A percentile compares a stretch with the other conserved stretches of the same genome.
These are phyloP conservation scores for Percopsis transmontana DNA, from an alignment of 2,113 vertebrate species.

Conservation along the genomic window DNA sequence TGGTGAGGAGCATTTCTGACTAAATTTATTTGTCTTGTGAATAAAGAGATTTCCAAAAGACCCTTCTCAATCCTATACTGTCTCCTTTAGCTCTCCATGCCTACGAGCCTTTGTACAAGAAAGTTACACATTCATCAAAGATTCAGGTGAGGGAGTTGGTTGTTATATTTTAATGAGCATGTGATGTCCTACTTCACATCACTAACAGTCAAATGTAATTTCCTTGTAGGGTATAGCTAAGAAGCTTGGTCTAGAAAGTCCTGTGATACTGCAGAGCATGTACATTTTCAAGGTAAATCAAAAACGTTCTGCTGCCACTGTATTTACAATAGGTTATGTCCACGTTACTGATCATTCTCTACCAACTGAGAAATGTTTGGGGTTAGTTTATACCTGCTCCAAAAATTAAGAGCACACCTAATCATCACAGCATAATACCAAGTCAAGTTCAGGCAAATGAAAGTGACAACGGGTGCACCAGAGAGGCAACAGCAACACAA, in stretches of 20 bases:
- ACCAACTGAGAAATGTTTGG: background rate
- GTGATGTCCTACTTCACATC: background rate
- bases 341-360: background rate
- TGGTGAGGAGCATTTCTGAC: slow-evolving; percentile 72
- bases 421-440: too few relatives aligned
- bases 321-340: background rate
- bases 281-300: slow-evolving; percentile 95
- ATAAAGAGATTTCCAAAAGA: background rate
- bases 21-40: background rate
- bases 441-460: too few relatives aligned
- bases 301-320: background rate
- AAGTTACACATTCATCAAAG: slow-evolving; percentile 84
- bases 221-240: slow-evolving; percentile 78
- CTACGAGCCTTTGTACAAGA: slow-evolving; percentile 83
- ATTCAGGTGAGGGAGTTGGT: slow-evolving; percentile 84
- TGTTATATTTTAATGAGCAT: background rate
- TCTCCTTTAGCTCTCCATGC: slow-evolving; percentile 86
- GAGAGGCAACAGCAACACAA: too few relatives aligned
- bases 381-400: background rate
- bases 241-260: slow-evolving; percentile 82
- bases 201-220: background rate
- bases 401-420: too few relatives aligned
- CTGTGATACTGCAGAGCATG: slow-evolving; percentile 96
- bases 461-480: too few relatives aligned
- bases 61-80: background rate